Conservation (phyloP, 2,797 vertebrate genomes). For the Eurystomus glaucurus region DNA sequence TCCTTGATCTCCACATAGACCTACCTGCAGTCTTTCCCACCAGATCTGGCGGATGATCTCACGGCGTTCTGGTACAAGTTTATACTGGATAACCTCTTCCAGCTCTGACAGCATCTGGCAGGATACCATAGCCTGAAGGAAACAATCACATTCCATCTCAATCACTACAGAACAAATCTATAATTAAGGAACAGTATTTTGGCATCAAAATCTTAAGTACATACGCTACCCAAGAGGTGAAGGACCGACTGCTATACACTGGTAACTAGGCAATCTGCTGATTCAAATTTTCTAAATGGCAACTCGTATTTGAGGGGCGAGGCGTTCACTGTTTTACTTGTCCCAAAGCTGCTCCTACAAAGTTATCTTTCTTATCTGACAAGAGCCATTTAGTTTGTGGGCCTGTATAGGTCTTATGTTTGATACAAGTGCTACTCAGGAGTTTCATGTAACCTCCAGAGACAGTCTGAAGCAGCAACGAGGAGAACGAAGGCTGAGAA, state of each 20-base stretch:
- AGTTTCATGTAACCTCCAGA: not conserved
- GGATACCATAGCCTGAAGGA: conserved; percentile 95
- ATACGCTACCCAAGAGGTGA: not conserved
- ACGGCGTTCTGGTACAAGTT: conserved; percentile 96
- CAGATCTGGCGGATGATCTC: conserved; percentile 99
- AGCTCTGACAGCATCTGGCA: conserved; percentile 99
- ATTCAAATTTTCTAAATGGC: not conserved
- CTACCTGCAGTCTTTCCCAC: conserved; percentile 99
- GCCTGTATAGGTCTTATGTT: not conserved
- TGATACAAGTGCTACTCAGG: not conserved
- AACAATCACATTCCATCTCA: conserved; percentile 80
- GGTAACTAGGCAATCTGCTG: not conserved
- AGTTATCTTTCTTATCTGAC: not conserved
- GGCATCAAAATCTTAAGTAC: not conserved
- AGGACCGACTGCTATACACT: not conserved
- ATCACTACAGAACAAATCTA: conserved; percentile 39
- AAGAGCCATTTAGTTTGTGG: not conserved
- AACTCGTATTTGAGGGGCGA: not conserved
- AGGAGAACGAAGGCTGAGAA: not conserved
- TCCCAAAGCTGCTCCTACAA: not conserved
- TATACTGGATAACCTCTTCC: conserved; percentile 99
- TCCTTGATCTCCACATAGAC: not conserved
- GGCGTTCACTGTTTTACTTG: not conserved
- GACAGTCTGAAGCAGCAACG: not conserved
- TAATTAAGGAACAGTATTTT: conserved; percentile 15